Evolutionary conservation across 1,140 invertebrate species (phyloP).

Genomic region (Neodiprion pinetum): DNA sequence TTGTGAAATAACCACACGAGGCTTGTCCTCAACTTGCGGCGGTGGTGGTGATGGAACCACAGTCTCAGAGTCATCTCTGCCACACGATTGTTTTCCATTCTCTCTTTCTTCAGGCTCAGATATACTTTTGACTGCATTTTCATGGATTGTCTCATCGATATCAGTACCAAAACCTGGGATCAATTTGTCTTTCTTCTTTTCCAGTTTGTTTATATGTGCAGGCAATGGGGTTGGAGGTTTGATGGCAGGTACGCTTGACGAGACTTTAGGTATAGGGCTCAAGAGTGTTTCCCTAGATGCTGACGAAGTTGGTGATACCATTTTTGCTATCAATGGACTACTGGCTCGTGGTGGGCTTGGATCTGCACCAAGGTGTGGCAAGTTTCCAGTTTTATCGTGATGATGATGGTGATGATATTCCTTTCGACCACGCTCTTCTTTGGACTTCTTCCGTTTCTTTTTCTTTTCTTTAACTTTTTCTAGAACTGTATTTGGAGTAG

Average conservation of each 20-base stretch:
- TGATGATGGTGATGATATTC: constrained; percentile 67
- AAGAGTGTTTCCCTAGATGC: constrained; percentile 60
- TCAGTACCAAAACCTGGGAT: constrained; percentile 75
- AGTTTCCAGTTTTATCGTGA: constrained; percentile 48
- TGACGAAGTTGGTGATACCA: constrained; percentile 52
- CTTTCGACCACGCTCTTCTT: constrained; percentile 76
- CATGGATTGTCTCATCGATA: constrained; percentile 76
- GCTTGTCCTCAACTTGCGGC: constrained; percentile 73
- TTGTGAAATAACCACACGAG: constrained; percentile 84
- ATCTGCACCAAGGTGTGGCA: constrained; percentile 54
- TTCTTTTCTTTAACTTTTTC: constrained; percentile 76
- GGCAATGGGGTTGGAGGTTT: constrained; percentile 43
- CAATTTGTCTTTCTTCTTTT: constrained; percentile 68
- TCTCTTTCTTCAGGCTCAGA: constrained; percentile 66
- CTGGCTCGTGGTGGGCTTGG: constrained; percentile 54
- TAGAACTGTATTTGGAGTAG: constrained; percentile 48
- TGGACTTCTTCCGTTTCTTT: constrained; percentile 83
- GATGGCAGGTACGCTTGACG: constrained; percentile 55
- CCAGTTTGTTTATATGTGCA: constrained; percentile 44
- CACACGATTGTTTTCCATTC: constrained; percentile 48
- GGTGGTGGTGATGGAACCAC: constrained; percentile 43
- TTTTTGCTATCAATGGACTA: constrained; percentile 52
- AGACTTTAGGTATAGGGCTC: constrained; percentile 66
- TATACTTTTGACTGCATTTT: constrained; percentile 80
- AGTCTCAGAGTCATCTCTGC: constrained; percentile 50